Evolutionary conservation across 2,888 invertebrate genomes (phyloP).

Genomic region (Tetranychus truncatus): DNA sequence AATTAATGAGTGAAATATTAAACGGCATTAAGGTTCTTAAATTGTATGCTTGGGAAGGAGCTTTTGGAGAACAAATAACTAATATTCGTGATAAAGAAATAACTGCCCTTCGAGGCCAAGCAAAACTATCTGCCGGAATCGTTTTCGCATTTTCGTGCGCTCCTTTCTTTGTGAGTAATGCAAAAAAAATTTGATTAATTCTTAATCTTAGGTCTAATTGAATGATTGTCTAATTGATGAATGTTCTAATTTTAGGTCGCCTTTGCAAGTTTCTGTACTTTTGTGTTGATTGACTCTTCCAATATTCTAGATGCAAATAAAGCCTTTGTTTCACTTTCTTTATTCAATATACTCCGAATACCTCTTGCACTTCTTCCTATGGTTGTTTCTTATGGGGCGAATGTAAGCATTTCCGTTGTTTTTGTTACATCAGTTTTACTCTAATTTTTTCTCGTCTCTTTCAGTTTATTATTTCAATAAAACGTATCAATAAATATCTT

Average conservation of each 20-base stretch:
- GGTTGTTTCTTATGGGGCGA: constrained; percentile 1
- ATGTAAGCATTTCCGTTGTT: neutral
- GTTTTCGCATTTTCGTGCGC: constrained; percentile 26
- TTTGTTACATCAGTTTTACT: neutral
- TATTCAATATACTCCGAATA: constrained; percentile 32
- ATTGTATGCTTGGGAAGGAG: constrained; percentile 27
- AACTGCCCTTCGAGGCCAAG: constrained; percentile 19
- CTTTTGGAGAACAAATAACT: constrained; percentile 23
- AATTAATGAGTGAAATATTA: constrained; percentile 34
- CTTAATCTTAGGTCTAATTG: too few species aligned
- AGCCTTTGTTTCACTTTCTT: constrained; percentile 34
- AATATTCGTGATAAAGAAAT: constrained; percentile 23
- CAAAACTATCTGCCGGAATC: constrained; percentile 24
- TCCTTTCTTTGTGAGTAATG: constrained; percentile 24
- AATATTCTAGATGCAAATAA: constrained; percentile 29
- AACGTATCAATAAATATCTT: constrained; percentile 49
- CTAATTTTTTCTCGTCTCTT: neutral
- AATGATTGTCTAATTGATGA: too few species aligned
- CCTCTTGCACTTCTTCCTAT: constrained; percentile 12
- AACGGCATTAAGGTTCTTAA: constrained; percentile 33
- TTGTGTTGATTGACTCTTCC: constrained; percentile 14
- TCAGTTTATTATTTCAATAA: constrained; percentile 44
- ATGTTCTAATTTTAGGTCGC: constrained; percentile 42
- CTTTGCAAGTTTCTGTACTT: constrained; percentile 20
- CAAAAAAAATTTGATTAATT: neutral